Conservation (phyloP, 2,113 vertebrate species). For the Calonectris borealis region DNA sequence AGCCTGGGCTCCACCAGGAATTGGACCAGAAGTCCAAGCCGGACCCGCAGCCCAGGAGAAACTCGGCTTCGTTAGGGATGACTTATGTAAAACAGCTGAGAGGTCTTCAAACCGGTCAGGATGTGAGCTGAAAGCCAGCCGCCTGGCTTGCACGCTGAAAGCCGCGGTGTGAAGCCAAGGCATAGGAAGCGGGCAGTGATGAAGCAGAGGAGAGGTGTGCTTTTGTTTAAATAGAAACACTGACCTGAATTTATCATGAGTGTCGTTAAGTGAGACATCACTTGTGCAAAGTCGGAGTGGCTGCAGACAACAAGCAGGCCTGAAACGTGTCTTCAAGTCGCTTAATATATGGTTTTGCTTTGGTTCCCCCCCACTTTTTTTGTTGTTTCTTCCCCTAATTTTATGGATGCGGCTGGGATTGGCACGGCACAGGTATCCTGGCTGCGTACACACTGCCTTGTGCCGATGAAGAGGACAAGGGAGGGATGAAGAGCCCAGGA, state of each 20-base stretch:
- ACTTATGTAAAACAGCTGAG: not conserved
- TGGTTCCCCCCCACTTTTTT: not conserved
- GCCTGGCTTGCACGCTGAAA: not conserved
- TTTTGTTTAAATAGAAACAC: not conserved
- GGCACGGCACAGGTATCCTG: accelerated
- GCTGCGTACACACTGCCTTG: accelerated
- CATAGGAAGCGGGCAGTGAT: accelerated
- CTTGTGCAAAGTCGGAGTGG: not conserved
- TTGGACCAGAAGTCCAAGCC: not conserved
- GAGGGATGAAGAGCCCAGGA: not conserved
- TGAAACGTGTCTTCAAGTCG: accelerated
- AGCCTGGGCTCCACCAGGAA: accelerated
- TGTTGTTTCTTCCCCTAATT: not conserved
- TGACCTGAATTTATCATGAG: not conserved
- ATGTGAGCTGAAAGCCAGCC: not conserved
- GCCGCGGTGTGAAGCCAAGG: not conserved
- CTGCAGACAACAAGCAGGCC: not conserved
- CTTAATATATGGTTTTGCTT: not conserved
- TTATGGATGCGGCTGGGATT: accelerated
- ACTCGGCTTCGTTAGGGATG: accelerated
- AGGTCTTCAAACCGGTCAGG: not conserved
- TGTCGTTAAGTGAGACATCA: not conserved
- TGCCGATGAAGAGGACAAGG: not conserved
- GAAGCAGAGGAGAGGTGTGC: not conserved
- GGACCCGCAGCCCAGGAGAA: not conserved